Conservation (phyloP, 2,113 vertebrate species). For the Albula glossodonta region DNA sequence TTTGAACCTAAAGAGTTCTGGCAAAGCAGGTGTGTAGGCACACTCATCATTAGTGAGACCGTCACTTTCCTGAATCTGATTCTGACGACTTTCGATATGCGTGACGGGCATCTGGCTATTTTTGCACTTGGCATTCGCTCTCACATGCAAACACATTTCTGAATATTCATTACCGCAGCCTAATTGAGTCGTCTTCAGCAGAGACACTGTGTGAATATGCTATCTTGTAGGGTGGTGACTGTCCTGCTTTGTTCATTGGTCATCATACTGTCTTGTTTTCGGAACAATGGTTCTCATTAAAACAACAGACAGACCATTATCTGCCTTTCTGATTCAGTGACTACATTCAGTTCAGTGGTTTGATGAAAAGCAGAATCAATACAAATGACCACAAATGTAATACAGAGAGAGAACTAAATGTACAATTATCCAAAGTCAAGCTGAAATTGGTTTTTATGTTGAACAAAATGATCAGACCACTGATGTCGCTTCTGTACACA, state of each 20-base stretch:
- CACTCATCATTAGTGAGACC: not conserved
- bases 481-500: not conserved
- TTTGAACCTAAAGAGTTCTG: not conserved
- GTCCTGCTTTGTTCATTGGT: not conserved
- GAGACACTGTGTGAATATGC: not conserved
- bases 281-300: not conserved
- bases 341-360: not conserved
- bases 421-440: not conserved
- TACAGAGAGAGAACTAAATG: not conserved
- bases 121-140: not conserved
- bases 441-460: not conserved
- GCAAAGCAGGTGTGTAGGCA: conserved; percentile 19
- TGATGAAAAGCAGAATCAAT: not conserved
- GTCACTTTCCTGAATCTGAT: not conserved
- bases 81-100: not conserved
- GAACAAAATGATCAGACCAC: not conserved
- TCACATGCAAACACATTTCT: not conserved
- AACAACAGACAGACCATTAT: not conserved
- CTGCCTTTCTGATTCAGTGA: not conserved
- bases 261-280: not conserved
- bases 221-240: not conserved
- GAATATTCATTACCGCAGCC: not conserved
- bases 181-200: not conserved
- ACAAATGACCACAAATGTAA: not conserved
- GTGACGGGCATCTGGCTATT: not conserved